A percentile compares a stretch with the other conserved stretches of the same genome.
phyloP scores from a whole-genome alignment of 1,140 invertebrate species.

The Spodoptera frugiperda region DNA sequence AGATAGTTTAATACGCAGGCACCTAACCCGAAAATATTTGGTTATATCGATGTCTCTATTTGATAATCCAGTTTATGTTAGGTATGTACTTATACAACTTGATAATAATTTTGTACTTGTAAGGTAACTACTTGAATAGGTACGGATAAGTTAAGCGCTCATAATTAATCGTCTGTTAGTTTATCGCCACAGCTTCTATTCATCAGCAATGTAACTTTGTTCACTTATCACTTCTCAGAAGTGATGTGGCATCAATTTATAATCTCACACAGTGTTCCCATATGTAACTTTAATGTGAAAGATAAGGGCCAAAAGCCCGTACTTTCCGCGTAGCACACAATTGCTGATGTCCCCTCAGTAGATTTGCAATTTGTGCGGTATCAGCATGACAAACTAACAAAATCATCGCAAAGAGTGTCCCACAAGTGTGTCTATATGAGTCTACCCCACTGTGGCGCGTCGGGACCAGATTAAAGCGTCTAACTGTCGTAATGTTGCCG shows the following conservation, averaged over 20 bases:
- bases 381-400: slow-evolving; percentile 30
- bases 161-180: too few species aligned
- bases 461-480: slow-evolving; percentile 59
- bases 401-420: slow-evolving; percentile 33
- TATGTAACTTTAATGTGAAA: slow-evolving; percentile 18
- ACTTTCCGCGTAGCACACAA: slow-evolving; percentile 8
- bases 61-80: neutral
- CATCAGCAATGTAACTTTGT: neutral
- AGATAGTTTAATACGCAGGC: neutral
- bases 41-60: neutral
- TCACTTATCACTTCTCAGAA: neutral
- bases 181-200: neutral
- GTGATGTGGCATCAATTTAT: neutral
- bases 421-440: slow-evolving; percentile 45
- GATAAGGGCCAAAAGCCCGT: slow-evolving; percentile 24
- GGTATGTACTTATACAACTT: neutral
- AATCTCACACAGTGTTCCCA: neutral
- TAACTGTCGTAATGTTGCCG: slow-evolving; percentile 60
- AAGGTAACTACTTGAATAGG: neutral
- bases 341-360: slow-evolving; percentile 18
- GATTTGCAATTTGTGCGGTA: slow-evolving; percentile 28
- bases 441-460: slow-evolving; percentile 18
- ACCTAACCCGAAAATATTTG: neutral
- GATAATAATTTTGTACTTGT: neutral
- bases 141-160: too few species aligned